phyloP scores from a whole-genome alignment of 2,888 invertebrate species.

The Apamea anceps region DNA sequence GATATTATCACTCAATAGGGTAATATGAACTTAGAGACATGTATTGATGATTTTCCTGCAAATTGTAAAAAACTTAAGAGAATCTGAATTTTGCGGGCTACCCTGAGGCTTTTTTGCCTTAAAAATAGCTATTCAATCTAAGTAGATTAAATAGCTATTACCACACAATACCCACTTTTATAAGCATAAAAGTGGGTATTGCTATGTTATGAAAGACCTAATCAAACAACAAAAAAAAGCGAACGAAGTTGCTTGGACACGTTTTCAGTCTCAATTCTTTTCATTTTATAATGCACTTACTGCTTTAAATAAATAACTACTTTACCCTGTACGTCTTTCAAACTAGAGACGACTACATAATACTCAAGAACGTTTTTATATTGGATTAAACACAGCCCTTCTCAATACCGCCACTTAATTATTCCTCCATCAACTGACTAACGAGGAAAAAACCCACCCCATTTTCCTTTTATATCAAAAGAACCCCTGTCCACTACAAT shows the following conservation, averaged over 20 bases:
- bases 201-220: background rate
- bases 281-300: background rate
- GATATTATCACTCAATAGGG: too few species aligned
- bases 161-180: too few species aligned
- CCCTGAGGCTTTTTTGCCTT: too few species aligned
- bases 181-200: background rate
- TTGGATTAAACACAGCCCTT: constrained; percentile 23
- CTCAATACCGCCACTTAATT: constrained; percentile 47
- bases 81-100: too few species aligned
- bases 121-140: background rate
- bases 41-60: too few species aligned
- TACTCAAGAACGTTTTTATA: constrained; percentile 18
- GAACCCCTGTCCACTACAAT: constrained; percentile 51
- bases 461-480: constrained; percentile 39
- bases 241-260: too few species aligned
- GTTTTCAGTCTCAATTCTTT: background rate
- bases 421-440: constrained; percentile 45
- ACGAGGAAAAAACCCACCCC: constrained; percentile 45
- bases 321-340: background rate
- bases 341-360: background rate
- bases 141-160: too few species aligned
- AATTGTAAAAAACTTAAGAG: too few species aligned
- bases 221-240: background rate
- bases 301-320: constrained; percentile 9
- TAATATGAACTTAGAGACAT: too few species aligned